A percentile compares a stretch with the other conserved stretches of the same genome.
phyloP scores from a whole-genome alignment of 2,888 invertebrate species.

The Pedicia rivosa region DNA sequence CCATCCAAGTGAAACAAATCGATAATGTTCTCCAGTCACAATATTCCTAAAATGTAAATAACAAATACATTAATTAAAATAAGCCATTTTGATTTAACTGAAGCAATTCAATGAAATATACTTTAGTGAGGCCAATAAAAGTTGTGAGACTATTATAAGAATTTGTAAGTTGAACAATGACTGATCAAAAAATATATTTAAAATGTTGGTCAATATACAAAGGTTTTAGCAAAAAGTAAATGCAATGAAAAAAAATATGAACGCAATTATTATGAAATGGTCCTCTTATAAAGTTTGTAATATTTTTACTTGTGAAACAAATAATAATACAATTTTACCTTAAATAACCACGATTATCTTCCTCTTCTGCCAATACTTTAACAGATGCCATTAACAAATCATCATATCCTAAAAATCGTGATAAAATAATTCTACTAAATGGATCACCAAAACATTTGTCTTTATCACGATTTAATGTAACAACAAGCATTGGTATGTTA shows the following conservation, averaged over 20 bases:
- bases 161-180: no score
- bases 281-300: no score
- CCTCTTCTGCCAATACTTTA: constrained; percentile 85
- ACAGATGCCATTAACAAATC: constrained; percentile 94
- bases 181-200: no score
- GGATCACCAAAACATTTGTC: constrained; percentile 90
- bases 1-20: constrained; percentile 96
- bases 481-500: constrained; percentile 81
- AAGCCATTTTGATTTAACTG: neutral
- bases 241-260: no score
- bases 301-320: constrained; percentile 1
- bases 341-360: constrained; percentile 90
- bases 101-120: constrained; percentile 5
- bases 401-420: constrained; percentile 91
- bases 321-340: constrained; percentile 35
- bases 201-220: no score
- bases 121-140: no score
- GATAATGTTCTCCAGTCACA: constrained; percentile 94
- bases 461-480: constrained; percentile 69
- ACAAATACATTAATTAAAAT: neutral
- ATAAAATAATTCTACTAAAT: constrained; percentile 77
- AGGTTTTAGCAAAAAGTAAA: no score
- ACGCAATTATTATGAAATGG: no score
- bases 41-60: constrained; percentile 55
- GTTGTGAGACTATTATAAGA: no score